phyloP scores from a whole-genome alignment of 2,888 invertebrate species.

The Lasioglossum oenotherae region DNA sequence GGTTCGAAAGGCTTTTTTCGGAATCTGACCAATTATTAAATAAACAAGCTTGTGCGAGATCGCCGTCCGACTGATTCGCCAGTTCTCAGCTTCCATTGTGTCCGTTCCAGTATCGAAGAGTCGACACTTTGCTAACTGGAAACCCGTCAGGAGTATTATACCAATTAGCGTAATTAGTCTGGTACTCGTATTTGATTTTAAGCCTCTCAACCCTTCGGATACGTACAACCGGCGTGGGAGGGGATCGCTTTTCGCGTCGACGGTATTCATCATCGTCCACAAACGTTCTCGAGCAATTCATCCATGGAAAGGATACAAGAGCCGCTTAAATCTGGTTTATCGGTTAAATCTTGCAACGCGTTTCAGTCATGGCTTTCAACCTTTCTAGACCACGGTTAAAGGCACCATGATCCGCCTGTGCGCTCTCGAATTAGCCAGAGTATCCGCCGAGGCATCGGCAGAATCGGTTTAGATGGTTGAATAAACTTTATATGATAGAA shows the following conservation, averaged over 20 bases:
- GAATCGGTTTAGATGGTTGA: slow-evolving; percentile 67
- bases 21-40: slow-evolving; percentile 19
- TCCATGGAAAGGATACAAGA: slow-evolving; percentile 59
- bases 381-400: slow-evolving; percentile 62
- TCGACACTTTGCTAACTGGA: slow-evolving; percentile 66
- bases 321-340: slow-evolving; percentile 71
- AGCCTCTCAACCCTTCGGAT: slow-evolving; percentile 64
- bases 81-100: slow-evolving; percentile 40
- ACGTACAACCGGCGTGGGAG: slow-evolving; percentile 31
- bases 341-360: slow-evolving; percentile 69
- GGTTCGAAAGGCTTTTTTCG: slow-evolving; percentile 4
- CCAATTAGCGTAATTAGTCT: slow-evolving; percentile 79
- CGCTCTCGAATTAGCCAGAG: slow-evolving; percentile 66
- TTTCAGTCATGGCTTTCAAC: slow-evolving; percentile 58
- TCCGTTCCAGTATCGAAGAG: slow-evolving; percentile 44
- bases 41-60: slow-evolving; percentile 19
- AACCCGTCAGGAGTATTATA: slow-evolving; percentile 75
- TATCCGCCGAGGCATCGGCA: slow-evolving; percentile 59
- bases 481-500: slow-evolving; percentile 59
- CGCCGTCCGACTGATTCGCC: slow-evolving; percentile 16
- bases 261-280: slow-evolving; percentile 55
- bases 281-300: slow-evolving; percentile 62
- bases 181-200: slow-evolving; percentile 70
- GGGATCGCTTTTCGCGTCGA: slow-evolving; percentile 59
- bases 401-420: slow-evolving; percentile 64